These are phyloP conservation scores for Craterocephalus amniculus DNA, from an alignment of 2,797 vertebrate species.

Conservation along the genomic window DNA sequence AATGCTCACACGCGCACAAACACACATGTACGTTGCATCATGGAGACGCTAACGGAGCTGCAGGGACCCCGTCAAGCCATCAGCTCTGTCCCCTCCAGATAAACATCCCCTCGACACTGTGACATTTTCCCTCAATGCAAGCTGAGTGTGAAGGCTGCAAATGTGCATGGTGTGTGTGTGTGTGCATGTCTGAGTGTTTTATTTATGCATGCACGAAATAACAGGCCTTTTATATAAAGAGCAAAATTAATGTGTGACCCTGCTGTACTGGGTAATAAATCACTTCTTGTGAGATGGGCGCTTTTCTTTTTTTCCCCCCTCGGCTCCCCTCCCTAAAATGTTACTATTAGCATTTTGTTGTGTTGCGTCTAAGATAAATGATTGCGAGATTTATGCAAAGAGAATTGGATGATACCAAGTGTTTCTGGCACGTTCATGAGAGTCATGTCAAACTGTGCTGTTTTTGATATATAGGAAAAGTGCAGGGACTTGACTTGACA, in stretches of 20 bases:
- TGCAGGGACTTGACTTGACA: slow-evolving; percentile 64
- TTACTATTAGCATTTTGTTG: slow-evolving; percentile 81
- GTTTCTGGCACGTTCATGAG: slow-evolving; percentile 64
- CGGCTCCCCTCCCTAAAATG: slow-evolving; percentile 69
- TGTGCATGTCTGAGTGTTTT: slow-evolving; percentile 57
- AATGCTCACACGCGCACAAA: slow-evolving; percentile 12
- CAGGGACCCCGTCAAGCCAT: slow-evolving; percentile 72
- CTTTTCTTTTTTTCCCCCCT: slow-evolving; percentile 29
- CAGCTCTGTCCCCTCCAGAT: slow-evolving; percentile 80
- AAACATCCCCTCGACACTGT: slow-evolving; percentile 76
- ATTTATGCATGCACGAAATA: slow-evolving; percentile 83
- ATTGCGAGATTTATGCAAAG: slow-evolving; percentile 75
- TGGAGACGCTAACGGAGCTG: slow-evolving; percentile 32
- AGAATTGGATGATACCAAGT: slow-evolving; percentile 73
- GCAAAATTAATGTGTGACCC: slow-evolving; percentile 80
- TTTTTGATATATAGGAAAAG: slow-evolving; percentile 72
- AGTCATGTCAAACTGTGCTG: slow-evolving; percentile 60
- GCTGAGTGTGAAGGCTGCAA: slow-evolving; percentile 53
- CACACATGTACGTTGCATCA: slow-evolving; percentile 28
- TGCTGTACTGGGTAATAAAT: slow-evolving; percentile 78
- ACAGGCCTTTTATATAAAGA: slow-evolving; percentile 80
- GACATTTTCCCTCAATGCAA: slow-evolving; percentile 74
- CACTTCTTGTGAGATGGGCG: slow-evolving; percentile 70
- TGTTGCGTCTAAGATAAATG: slow-evolving; percentile 67
- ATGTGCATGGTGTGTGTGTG: slow-evolving; percentile 41